Conservation (phyloP, 2,888 invertebrate species). For the Thera obeliscata region DNA sequence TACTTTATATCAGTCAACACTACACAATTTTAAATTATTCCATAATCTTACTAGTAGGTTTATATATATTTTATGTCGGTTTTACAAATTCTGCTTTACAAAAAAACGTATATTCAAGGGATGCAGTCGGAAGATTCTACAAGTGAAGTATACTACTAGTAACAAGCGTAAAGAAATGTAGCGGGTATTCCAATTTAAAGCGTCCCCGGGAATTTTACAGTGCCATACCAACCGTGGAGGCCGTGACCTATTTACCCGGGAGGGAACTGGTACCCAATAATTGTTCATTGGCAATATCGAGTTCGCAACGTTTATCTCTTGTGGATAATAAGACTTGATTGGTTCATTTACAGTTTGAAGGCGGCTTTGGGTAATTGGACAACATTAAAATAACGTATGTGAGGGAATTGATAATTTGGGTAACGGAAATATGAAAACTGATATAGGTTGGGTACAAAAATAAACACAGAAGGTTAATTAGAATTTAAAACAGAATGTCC, state of each 20-base stretch:
- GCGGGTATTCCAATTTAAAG: constrained; percentile 4
- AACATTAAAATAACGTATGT: background rate
- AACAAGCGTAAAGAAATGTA: background rate
- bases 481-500: too few relatives aligned
- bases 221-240: constrained; percentile 24
- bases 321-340: constrained; percentile 31
- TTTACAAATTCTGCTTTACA: background rate
- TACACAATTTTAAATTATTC: too few relatives aligned
- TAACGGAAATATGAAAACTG: background rate
- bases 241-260: constrained; percentile 38
- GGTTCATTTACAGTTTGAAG: constrained; percentile 18
- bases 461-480: too few relatives aligned
- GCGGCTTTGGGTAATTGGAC: constrained; percentile 5
- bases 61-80: background rate
- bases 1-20: too few relatives aligned
- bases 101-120: background rate
- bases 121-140: background rate
- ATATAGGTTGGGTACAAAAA: too few relatives aligned
- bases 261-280: constrained; percentile 30
- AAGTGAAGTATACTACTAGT: background rate
- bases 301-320: constrained; percentile 23
- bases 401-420: background rate
- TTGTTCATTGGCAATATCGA: constrained; percentile 22
- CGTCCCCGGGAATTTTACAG: constrained; percentile 23
- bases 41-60: too few relatives aligned